Evolutionary conservation across 2,113 vertebrate genomes (phyloP), one percentile per base, ranked within the genome.

Genomic region (Oceanites oceanicus): DNA sequence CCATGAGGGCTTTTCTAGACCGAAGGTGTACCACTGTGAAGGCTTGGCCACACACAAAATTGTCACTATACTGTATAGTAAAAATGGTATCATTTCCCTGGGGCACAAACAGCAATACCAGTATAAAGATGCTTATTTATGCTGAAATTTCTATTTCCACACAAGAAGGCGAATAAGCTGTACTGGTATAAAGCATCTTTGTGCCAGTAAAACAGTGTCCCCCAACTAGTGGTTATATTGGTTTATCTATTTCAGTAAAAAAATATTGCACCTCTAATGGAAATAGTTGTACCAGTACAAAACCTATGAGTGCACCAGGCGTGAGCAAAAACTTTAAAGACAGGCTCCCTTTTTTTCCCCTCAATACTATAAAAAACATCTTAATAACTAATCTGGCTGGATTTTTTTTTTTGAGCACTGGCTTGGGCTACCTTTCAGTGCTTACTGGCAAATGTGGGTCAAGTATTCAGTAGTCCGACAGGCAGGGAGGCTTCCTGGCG

Each of bases 221-320:
- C 75, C 52, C 65, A 81, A 1, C 10, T 30, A 47, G 20, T 47
- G 40, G 42, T 66, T 72, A 55, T 42, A 34, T 8, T 77, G 65
- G 44, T 86, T 88, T 67, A 87, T 86, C 80, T 94, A 40, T 68
- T 88, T 84, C 88, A 65, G 75, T 82, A 59, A 77, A 91, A 92
- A 92, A 94, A 81, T 20, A 80, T 73, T 73, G 75, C 83, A 94
- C 56, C 65, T 93, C 0, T 5, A 53, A 49, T 15, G 42, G 68
- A 94, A 95, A 92, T 19, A 72, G 56, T 22, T 17, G 3, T 27
- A 92, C 19, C 45, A 63, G 34, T 27, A 85, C 27, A 86, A 88
- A 92, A 84, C 21, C 61, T 61, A 4, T 9, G 27, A 38, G 29
- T 44, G 2, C 1, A 62, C 26, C 18, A 77, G 22, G 55, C 63